Percentiles rank a stretch among this genome's conserved stretches.
Evolutionary conservation across 2,797 vertebrate species (phyloP).

Genomic region (Lepidocolaptes lacrymiger): DNA sequence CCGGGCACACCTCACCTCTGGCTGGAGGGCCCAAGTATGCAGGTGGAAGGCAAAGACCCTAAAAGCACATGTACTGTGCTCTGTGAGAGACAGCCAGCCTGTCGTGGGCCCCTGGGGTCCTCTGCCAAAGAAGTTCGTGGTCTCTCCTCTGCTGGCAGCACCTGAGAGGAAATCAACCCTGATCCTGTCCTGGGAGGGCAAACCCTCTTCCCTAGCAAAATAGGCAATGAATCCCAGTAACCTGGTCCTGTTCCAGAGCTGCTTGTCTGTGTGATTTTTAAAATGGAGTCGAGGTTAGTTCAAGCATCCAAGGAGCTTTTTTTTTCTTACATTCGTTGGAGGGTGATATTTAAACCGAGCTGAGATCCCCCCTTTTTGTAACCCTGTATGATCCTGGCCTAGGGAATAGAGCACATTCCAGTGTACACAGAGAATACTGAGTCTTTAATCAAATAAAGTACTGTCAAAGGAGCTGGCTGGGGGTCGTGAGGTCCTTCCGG

Average conservation of each 20-base stretch:
- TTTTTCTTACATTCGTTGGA: constrained; percentile 37
- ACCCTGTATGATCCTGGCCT: constrained; percentile 80
- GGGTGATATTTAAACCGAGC: constrained; percentile 65
- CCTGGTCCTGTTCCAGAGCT: constrained; percentile 35
- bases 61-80: background rate
- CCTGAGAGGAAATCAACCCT: background rate
- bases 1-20: background rate
- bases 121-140: constrained; percentile 41
- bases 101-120: background rate
- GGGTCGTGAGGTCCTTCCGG: background rate
- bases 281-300: constrained; percentile 67
- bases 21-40: background rate
- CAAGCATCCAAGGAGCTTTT: constrained; percentile 29
- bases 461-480: constrained; percentile 72
- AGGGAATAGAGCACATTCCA: constrained; percentile 91
- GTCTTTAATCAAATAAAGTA: constrained; percentile 94
- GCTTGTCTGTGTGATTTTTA: constrained; percentile 70
- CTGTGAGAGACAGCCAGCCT: background rate
- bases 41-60: background rate
- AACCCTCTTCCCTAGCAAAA: constrained; percentile 28
- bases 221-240: constrained; percentile 43
- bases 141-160: background rate
- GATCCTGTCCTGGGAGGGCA: constrained; percentile 24
- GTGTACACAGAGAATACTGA: constrained; percentile 78
- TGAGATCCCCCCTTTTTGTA: constrained; percentile 77